Evolutionary conservation across 2,888 invertebrate species (phyloP).

Genomic region (Rhamnusium bicolor): DNA sequence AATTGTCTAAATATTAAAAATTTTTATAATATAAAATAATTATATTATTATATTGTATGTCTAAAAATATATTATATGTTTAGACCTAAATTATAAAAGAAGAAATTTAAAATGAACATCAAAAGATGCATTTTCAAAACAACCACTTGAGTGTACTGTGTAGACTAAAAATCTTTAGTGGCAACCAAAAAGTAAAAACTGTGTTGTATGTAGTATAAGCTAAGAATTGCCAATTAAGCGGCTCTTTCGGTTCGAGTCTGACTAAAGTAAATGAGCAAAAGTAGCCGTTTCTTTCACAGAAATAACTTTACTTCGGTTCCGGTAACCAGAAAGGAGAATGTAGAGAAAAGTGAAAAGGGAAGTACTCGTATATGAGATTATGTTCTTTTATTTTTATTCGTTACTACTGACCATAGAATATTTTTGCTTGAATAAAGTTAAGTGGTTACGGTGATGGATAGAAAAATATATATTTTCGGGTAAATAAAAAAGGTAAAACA

Average conservation of each 20-base stretch:
- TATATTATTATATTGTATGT: no score
- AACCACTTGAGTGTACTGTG: not conserved
- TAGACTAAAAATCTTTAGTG: not conserved
- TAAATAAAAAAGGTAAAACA: no score
- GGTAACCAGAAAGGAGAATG: not conserved
- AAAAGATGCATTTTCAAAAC: no score
- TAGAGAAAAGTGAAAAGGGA: conserved; percentile 16
- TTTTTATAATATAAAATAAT: no score
- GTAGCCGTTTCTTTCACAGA: conserved; percentile 17
- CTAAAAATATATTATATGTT: no score
- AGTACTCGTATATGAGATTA: not conserved
- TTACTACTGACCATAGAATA: conserved; percentile 7
- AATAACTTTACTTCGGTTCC: conserved; percentile 9
- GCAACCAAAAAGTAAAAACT: not conserved
- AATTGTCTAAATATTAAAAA: no score
- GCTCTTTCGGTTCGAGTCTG: not conserved
- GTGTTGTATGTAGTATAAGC: not conserved
- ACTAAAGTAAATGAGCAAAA: conserved; percentile 14
- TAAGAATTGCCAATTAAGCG: conserved; percentile 26
- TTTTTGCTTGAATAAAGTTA: not conserved
- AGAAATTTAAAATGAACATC: no score
- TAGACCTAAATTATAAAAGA: no score
- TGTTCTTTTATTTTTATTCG: conserved; percentile 6
- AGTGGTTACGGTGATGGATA: not conserved
- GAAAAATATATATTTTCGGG: no score